Evolutionary conservation across 2,797 vertebrate species (phyloP).

Genomic region (Saguinus oedipus): DNA sequence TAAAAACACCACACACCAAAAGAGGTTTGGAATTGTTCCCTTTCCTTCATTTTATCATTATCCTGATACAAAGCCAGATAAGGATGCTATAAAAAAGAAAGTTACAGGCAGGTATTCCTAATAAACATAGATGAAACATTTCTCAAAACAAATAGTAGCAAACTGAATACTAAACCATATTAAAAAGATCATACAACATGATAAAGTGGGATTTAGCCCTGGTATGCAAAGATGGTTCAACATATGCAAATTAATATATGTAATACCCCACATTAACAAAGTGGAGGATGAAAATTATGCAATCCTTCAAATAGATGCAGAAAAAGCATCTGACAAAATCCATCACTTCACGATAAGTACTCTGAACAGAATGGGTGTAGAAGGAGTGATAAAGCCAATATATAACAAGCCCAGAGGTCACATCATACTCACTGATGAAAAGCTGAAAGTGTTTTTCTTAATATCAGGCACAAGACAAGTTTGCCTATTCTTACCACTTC

Average conservation of each 20-base stretch:
- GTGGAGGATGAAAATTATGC: background rate
- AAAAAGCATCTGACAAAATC: background rate
- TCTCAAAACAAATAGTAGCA: background rate
- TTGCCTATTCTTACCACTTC: background rate
- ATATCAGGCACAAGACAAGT: background rate
- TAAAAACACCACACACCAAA: background rate
- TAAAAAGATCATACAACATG: background rate
- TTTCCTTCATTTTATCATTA: too few relatives aligned
- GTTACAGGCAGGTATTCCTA: background rate
- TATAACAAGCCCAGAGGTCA: background rate
- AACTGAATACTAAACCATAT: background rate
- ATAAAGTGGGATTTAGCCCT: background rate
- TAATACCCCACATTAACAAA: background rate
- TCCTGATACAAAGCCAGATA: background rate
- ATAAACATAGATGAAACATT: background rate
- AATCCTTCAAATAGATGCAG: background rate
- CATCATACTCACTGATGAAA: background rate
- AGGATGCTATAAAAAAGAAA: background rate
- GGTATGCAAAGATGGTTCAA: background rate
- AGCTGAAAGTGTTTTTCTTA: background rate
- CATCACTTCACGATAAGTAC: background rate
- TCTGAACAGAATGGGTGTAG: background rate
- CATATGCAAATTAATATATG: background rate
- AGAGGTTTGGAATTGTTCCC: too few relatives aligned
- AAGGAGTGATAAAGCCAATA: background rate